Evolutionary conservation across 2,113 vertebrate genomes (phyloP).

Genomic region (Ptilonorhynchus violaceus): DNA sequence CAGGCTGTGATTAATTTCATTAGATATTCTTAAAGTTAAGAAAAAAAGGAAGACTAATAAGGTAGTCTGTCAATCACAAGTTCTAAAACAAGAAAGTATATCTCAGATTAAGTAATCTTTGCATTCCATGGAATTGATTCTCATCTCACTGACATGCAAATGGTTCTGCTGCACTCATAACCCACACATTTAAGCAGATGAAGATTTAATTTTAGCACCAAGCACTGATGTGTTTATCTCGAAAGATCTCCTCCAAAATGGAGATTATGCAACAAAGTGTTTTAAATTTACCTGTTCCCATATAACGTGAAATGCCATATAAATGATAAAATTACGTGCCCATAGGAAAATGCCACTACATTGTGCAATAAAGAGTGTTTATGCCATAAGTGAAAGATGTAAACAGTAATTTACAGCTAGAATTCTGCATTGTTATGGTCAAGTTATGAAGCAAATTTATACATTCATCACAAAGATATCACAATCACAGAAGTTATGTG

Average conservation of each 20-base stretch:
- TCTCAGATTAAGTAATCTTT: conserved; percentile 35
- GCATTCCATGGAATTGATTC: neutral
- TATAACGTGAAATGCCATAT: neutral
- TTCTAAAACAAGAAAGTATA: conserved; percentile 2
- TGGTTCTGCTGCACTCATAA: neutral
- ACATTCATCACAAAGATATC: neutral
- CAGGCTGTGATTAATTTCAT: conserved; percentile 72
- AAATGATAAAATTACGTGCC: neutral
- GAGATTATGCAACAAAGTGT: neutral
- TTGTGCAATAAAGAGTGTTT: neutral
- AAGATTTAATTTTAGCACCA: conserved; percentile 2
- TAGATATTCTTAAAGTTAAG: conserved; percentile 51
- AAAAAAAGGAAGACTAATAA: conserved; percentile 20
- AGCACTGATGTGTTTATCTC: neutral
- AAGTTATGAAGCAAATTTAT: neutral
- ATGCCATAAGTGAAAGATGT: neutral
- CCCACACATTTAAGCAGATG: neutral
- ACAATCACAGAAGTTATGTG: neutral
- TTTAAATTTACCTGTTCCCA: neutral
- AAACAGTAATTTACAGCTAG: neutral
- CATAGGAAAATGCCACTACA: neutral
- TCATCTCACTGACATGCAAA: neutral
- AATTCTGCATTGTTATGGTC: neutral
- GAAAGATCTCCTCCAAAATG: neutral
- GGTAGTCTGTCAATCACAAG: conserved; percentile 46